These are phyloP conservation scores for Meleagris gallopavo DNA, from an alignment of 2,113 vertebrate genomes.

Conservation along the genomic window DNA sequence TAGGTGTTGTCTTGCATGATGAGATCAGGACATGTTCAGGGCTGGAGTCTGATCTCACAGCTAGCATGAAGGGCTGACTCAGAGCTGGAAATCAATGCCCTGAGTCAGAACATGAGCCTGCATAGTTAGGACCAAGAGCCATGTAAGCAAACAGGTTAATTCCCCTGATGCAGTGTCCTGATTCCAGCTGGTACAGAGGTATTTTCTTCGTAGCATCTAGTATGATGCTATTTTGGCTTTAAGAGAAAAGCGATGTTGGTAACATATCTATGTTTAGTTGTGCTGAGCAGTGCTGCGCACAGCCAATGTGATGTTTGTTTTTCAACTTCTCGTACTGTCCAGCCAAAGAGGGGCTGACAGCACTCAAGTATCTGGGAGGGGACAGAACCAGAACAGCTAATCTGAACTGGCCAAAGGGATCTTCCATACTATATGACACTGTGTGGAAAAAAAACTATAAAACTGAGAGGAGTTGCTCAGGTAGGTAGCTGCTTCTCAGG, in stretches of 20 bases:
- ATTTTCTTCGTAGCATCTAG: too few relatives aligned
- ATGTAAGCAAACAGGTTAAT: fast-evolving
- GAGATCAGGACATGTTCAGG: background rate
- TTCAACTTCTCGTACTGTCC: too few relatives aligned
- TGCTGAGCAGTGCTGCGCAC: too few relatives aligned
- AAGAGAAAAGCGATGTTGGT: too few relatives aligned
- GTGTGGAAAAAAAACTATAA: background rate
- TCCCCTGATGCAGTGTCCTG: background rate
- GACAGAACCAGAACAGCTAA: background rate
- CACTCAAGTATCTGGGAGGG: background rate
- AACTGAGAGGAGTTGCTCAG: background rate
- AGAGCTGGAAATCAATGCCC: background rate
- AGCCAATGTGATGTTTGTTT: too few relatives aligned
- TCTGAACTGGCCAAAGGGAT: background rate
- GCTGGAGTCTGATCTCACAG: background rate
- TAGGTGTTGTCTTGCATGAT: background rate
- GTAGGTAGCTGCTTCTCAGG: background rate
- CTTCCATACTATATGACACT: background rate
- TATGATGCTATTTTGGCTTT: too few relatives aligned
- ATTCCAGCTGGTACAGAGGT: too few relatives aligned
- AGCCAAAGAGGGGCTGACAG: too few relatives aligned
- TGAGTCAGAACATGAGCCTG: background rate
- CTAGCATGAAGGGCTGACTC: background rate
- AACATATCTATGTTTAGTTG: too few relatives aligned
- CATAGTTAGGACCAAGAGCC: background rate